Evolutionary conservation across 2,888 invertebrate species (phyloP).

Genomic region (Ctenicera cuprea): DNA sequence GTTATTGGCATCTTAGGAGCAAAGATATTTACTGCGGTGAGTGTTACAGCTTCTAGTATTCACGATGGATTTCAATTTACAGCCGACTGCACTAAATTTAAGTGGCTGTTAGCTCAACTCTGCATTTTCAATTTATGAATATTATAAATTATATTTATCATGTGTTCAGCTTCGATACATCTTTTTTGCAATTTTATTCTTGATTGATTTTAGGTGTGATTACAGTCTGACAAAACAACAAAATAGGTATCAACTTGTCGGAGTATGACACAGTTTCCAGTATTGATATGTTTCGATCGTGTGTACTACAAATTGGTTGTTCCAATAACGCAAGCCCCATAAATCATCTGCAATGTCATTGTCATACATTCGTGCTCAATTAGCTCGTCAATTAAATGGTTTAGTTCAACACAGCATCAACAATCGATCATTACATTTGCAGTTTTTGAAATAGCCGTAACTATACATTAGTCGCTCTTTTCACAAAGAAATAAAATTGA

Average conservation of each 20-base stretch:
- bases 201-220: neutral
- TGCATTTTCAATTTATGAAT: slow-evolving; percentile 18
- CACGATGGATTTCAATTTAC: slow-evolving; percentile 15
- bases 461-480: too few relatives aligned
- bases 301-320: slow-evolving; percentile 1
- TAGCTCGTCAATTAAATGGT: slow-evolving; percentile 6
- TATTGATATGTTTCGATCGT: neutral
- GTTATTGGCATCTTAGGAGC: neutral
- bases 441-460: too few relatives aligned
- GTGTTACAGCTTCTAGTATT: neutral
- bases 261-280: neutral
- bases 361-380: slow-evolving; percentile 4
- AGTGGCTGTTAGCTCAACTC: slow-evolving; percentile 19
- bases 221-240: neutral
- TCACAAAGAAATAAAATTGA: too few relatives aligned
- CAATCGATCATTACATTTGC: neutral
- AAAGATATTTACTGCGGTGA: neutral
- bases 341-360: slow-evolving; percentile 5
- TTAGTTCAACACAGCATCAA: neutral
- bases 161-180: neutral
- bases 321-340: neutral
- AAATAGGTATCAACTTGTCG: neutral
- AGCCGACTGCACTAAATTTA: slow-evolving; percentile 18
- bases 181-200: neutral
- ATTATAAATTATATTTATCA: slow-evolving; percentile 4